Base-by-base conservation (phyloP, 2,888 invertebrate genomes). In the Muschampia plurimacula region DNA sequence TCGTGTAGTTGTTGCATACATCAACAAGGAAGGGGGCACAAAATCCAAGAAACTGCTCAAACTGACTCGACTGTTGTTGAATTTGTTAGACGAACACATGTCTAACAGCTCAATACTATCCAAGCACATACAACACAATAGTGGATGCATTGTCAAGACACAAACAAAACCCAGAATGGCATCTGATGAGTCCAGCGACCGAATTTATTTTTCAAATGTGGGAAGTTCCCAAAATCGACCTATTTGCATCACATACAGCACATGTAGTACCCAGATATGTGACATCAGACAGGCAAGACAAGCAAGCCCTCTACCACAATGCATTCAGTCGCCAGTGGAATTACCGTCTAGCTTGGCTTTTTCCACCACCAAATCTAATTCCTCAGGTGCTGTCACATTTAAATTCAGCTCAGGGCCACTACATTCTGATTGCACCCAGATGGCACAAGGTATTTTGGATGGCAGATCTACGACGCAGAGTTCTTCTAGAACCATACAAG, bases 371-470 rank as follows among this genome's bases (percentile, higher is more conserved):
- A 3, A 68, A 60, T 10, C 68, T 68, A 2, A 59, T 68, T n/a
- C 59, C 59, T 10, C 49, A 39, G 9, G 67, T 67, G 13, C 72
- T 79, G 22, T 46, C 65, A 8, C 80, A 82, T 49, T 70, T 80
- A 49, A 78, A 77, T 63, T 32, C 55, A 22, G 77, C 67, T 12
- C 39, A 28, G 55, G 81, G 82, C 9, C 67, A 46, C 9, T 82
- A 79, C 68, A 76, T 83, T 5, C 52, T 83, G 39, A 74, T 83
- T 64, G 80, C 78, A 1, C 81, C 81, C 22, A 78, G 72, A 1
- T 82, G 81, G 79, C 70, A 76, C n/a, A 80, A 75, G 46, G 77
- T 76, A 1, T 80, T 81, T 67, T 81, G 80, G 79, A 69, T 65
- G 60, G 67, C 74, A 52, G 79, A 78, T 22, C 41, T 80, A 4